These are phyloP conservation scores for Pholis gunnellus DNA, from an alignment of 2,113 vertebrate species.

Conservation along the genomic window DNA sequence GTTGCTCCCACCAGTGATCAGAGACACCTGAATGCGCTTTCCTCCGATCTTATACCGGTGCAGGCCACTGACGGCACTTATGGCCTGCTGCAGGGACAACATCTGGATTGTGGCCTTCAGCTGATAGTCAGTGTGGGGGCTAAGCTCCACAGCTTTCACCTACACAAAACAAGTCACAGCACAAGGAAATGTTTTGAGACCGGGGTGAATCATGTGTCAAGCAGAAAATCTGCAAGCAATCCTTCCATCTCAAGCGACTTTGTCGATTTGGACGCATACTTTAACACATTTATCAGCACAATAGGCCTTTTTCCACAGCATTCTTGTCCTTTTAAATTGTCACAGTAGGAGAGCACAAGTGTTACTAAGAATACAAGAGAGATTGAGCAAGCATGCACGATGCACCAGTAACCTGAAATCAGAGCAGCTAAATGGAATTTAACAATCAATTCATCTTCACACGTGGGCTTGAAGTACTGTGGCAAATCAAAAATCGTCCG, in stretches of 20 bases:
- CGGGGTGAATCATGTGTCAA: not conserved
- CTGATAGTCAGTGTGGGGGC: constrained; percentile 97
- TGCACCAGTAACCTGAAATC: not conserved
- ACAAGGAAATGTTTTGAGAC: not conserved
- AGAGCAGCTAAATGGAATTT: not conserved
- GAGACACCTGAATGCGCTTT: constrained; percentile 95
- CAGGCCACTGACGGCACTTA: constrained; percentile 90
- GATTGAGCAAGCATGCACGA: not conserved
- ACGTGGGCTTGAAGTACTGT: not conserved
- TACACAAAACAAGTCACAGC: constrained; percentile 30
- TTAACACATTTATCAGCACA: not conserved
- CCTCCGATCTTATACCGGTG: constrained; percentile 94
- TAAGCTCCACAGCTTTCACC: constrained; percentile 89
- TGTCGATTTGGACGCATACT: not conserved
- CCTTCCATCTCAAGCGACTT: not conserved
- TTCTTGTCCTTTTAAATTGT: not conserved
- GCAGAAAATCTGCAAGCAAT: not conserved
- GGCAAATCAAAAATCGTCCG: not conserved
- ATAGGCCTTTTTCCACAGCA: not conserved
- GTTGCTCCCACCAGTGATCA: constrained; percentile 89
- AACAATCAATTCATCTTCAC: not conserved
- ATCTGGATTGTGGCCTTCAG: constrained; percentile 93
- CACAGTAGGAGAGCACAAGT: not conserved
- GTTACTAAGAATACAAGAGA: not conserved
- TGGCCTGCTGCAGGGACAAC: constrained; percentile 94